Evolutionary conservation across 1,140 invertebrate species (phyloP), one percentile per base, ranked within the genome.

Genomic region (Macrosteles quadrilineatus): DNA sequence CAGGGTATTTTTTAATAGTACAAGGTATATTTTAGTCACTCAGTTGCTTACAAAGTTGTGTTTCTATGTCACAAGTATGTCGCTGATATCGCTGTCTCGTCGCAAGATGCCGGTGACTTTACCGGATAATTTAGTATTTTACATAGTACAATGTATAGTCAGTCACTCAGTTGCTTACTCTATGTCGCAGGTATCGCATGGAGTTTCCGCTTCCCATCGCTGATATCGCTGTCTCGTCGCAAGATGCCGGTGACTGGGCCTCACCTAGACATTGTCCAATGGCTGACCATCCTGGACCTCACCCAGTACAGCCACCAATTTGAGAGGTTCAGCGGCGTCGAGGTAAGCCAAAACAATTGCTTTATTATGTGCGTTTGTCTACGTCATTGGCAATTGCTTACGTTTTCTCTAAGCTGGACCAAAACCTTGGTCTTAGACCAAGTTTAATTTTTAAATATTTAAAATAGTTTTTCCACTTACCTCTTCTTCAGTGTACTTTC

Each of bases 251-350:
- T 63, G 19, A 25, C 71, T 1, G 65, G 75, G 21, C 81, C 80
- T 57, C 81, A 83, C 72, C 75, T 82, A 68, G 80, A 81, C 30
- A 78, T 83, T 21, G 43, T 64, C 12, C 74, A 78, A 68, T 83
- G 82, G 82, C 76, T 83, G 23, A 77, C 78, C 53, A 77, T 78
- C 6, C 71, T 83, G 25, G 82, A 83, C 27, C 73, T 84, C n/a
- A 74, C 76, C 11, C 75, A 83, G 71, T 84, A 84, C 70, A 72
- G 70, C 12, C 73, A 68, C 2, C 74, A 80, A 29, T 84, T 87
- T 50, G 74, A 79, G 14, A 78, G 78, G 53, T 86, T 81, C 70
- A 75, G 77, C 62, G 83, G 82, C 3, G 84, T 87, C 12, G 83
- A 86, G 73, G 85, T 80, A 75, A 74, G 43, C 36, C 12, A 2